Evolutionary conservation across 2,113 vertebrate genomes (phyloP).

Genomic region (Rhinoderma darwinii): DNA sequence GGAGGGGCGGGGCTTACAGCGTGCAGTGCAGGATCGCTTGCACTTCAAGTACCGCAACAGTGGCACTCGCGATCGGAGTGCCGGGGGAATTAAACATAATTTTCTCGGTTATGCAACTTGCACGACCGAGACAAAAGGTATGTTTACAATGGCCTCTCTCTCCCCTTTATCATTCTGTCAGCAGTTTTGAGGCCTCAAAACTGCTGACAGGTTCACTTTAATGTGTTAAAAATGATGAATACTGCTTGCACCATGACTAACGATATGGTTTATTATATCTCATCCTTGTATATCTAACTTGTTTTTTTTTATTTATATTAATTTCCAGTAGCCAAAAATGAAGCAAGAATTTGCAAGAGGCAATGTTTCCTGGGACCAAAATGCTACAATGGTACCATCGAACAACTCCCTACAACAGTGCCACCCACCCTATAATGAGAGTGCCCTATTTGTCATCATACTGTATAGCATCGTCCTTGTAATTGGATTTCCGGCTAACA

Average conservation of each 20-base stretch:
- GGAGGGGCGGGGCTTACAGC: no score
- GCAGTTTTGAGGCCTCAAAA: no score
- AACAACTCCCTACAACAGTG: conserved; percentile 48
- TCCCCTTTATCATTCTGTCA: no score
- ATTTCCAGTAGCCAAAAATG: conserved; percentile 11
- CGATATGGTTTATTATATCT: neutral
- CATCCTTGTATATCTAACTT: neutral
- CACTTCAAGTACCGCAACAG: no score
- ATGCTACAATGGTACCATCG: neutral
- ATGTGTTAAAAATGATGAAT: neutral
- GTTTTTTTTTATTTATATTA: neutral
- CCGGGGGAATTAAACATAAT: no score
- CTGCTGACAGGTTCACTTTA: neutral
- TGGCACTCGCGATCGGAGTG: no score
- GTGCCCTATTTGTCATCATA: conserved; percentile 66
- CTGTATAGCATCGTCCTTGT: conserved; percentile 77
- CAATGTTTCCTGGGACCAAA: neutral
- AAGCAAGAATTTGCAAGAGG: neutral
- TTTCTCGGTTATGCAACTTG: no score
- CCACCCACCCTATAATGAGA: conserved; percentile 62
- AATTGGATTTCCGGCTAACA: conserved; percentile 82
- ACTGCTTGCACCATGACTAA: neutral
- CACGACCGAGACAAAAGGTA: no score
- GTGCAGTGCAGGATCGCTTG: no score
- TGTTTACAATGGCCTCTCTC: no score